These are phyloP conservation scores for Seriola rivoliana DNA, from an alignment of 2,113 vertebrate species.

Conservation along the genomic window DNA sequence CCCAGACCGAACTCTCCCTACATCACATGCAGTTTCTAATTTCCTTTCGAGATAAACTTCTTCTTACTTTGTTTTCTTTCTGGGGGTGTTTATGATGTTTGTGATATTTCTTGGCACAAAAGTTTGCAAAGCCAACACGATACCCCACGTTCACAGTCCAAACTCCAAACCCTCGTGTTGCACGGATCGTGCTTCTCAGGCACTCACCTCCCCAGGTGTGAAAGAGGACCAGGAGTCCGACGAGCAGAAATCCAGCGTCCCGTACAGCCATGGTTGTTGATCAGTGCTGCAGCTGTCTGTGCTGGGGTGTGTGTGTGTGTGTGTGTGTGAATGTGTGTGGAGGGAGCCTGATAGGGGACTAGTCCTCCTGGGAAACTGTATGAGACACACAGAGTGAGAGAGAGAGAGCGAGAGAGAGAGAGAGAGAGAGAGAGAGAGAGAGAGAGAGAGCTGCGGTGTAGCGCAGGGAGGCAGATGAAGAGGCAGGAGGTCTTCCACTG, in stretches of 20 bases:
- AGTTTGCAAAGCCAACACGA: background rate
- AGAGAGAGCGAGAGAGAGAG: slow-evolving; percentile 11
- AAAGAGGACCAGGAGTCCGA: slow-evolving; percentile 70
- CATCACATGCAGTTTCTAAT: background rate
- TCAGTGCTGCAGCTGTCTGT: slow-evolving; percentile 48
- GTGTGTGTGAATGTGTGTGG: slow-evolving; percentile 30
- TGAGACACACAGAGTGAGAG: slow-evolving; percentile 5
- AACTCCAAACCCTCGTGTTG: background rate
- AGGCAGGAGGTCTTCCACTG: slow-evolving; percentile 51
- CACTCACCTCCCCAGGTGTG: slow-evolving; percentile 81
- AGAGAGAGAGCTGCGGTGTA: slow-evolving; percentile 8
- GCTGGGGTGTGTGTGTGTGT: slow-evolving; percentile 18
- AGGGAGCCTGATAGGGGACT: slow-evolving; percentile 39
- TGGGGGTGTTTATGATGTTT: background rate
- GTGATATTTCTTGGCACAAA: background rate
- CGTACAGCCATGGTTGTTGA: slow-evolving; percentile 70
- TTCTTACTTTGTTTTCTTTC: background rate
- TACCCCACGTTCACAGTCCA: background rate
- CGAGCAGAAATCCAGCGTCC: slow-evolving; percentile 52
- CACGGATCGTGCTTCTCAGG: too few species aligned
- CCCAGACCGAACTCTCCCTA: too few species aligned
- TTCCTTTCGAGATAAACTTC: background rate
- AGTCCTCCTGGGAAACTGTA: slow-evolving; percentile 40
- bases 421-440: slow-evolving; percentile 6
- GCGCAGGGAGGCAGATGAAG: slow-evolving; percentile 50